Base-by-base conservation (phyloP, 2,797 vertebrate genomes). In the Ficedula albicollis region DNA sequence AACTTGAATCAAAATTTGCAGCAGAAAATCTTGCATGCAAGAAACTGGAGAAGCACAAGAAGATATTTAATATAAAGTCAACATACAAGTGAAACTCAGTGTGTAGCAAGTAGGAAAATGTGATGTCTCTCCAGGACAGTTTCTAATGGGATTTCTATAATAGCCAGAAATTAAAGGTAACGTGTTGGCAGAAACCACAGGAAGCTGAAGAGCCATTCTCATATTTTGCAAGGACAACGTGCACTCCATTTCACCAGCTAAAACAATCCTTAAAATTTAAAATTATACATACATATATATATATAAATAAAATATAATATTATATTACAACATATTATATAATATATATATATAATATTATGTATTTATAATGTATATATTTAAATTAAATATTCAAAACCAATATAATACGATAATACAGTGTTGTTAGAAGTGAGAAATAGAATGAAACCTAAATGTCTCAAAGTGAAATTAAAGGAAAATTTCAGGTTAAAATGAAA, bases 401-500 rank as follows among this genome's bases (percentile, higher is more conserved):
- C 5, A 44, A 52, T 10, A 13, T 48, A 77, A 19, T 27, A 87
- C 3, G 15, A 58, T 32, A 58, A 78, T 44, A 63, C 30, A 55
- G 5, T n/a, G 8, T 15, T 80, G 17, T 77, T 36, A 80, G 55
- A 93, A 87, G 44, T 64, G 78, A 87, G 29, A 93, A 73, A 44
- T 7, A 12, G 14, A 84, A 70, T n/a, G 70, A 87, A 94, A 95
- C 30, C 26, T 43, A 43, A 80, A 89, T 34, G 51, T 43, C 41
- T 80, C 55, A 89, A 95, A 94, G 67, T 10, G 67, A 95, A 90
- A 80, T 80, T 62, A 78, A 87, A 51, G 72, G 66, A 87, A 79
- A 96, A 60, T 23, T 36, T 91, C 76, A 96, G 64, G 54, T 82
- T 94, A 78, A 93, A 67, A 89, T 68, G 58, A 78, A 83, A 59